A percentile compares a stretch with the other conserved stretches of the same genome.
Conservation (phyloP, 2,888 invertebrate genomes). For the Drosophila austrosaltans region DNA sequence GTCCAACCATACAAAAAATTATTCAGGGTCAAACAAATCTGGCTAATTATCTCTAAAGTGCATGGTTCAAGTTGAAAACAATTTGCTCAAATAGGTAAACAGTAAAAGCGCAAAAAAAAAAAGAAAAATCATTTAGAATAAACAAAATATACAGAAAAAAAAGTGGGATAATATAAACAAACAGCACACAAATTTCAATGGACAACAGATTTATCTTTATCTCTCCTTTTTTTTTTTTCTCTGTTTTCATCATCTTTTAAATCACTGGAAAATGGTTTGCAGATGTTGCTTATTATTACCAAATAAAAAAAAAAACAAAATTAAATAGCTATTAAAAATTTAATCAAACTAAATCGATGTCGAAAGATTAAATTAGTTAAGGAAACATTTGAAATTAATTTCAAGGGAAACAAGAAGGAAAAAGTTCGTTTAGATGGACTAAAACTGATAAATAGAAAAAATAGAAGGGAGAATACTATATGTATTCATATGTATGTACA, state of each 20-base stretch:
- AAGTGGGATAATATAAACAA: slow-evolving; percentile 6
- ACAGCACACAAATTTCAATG: background rate
- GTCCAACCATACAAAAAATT: background rate
- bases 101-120: background rate
- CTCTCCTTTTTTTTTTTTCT: background rate
- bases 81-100: slow-evolving; percentile 5
- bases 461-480: too few species aligned
- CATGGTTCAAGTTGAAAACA: slow-evolving; percentile 9
- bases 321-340: too few species aligned
- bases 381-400: too few species aligned
- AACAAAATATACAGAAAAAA: background rate
- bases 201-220: background rate
- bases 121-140: background rate
- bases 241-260: background rate
- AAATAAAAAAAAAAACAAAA: background rate
- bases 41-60: slow-evolving; percentile 16
- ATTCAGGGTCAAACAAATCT: slow-evolving; percentile 19
- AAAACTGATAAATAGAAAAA: too few species aligned
- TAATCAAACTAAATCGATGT: too few species aligned
- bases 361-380: too few species aligned
- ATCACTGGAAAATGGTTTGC: slow-evolving; percentile 1
- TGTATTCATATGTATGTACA: too few species aligned
- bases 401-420: too few species aligned
- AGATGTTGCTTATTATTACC: background rate
- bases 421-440: too few species aligned